Evolutionary conservation across 1,140 invertebrate genomes (phyloP).

Genomic region (Philaenus spumarius): DNA sequence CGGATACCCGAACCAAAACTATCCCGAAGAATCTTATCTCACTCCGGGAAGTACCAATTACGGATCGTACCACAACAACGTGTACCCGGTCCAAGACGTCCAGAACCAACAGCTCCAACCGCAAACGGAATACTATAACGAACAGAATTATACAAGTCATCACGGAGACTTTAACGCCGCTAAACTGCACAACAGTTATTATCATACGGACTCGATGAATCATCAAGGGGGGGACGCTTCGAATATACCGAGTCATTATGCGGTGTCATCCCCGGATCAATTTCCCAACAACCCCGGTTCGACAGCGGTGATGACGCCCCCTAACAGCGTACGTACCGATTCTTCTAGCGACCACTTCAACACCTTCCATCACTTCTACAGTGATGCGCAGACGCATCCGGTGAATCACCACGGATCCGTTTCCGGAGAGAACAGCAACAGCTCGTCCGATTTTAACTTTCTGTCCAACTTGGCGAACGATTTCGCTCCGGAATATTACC

Average conservation of each 20-base stretch:
- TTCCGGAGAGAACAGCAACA: conserved; percentile 84
- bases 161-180: background rate
- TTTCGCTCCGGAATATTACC: conserved; percentile 86
- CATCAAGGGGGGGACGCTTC: conserved; percentile 46
- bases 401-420: conserved; percentile 37
- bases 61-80: conserved; percentile 19
- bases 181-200: conserved; percentile 35
- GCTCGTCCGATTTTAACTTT: conserved; percentile 87
- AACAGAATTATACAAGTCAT: no score
- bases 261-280: conserved; percentile 25
- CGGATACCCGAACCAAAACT: no score
- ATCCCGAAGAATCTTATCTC: no score
- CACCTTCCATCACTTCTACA: conserved; percentile 62
- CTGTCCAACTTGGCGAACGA: conserved; percentile 84
- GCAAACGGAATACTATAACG: conserved; percentile 30
- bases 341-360: conserved; percentile 52
- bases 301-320: conserved; percentile 49
- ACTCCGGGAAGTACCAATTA: conserved; percentile 24
- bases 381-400: conserved; percentile 42
- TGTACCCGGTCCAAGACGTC: conserved; percentile 33
- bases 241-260: conserved; percentile 42
- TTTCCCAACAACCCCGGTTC: conserved; percentile 37
- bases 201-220: conserved; percentile 40
- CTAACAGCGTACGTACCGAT: conserved; percentile 48
- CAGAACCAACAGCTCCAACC: conserved; percentile 34